Base-by-base conservation (phyloP, 2,888 invertebrate genomes). In the Sarcophaga carnaria region DNA sequence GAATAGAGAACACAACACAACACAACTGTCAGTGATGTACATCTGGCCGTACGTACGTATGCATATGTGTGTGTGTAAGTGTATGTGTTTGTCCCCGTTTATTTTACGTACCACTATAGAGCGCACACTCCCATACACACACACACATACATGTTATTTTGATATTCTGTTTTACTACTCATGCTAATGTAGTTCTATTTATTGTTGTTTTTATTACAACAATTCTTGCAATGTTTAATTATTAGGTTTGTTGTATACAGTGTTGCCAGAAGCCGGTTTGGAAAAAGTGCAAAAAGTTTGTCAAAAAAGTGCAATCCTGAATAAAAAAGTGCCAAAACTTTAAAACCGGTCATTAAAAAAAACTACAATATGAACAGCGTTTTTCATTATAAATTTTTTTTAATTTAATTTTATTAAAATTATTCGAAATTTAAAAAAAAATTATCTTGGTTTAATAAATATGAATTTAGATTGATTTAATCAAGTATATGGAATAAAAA, bases 141-240 rank as follows among this genome's bases (percentile, higher is more conserved):
- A 20, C 37, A 67, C 11, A 67, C 10, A 11, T 47, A 47, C 54
- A 54, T 54, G 3, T 14, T 67, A 69, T 11, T 71, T 71, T 27
- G 27, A 77, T 74, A 54, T 63, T 71, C 12, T 49, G 14, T 70
- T 25, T 75, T 84, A 20, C 45, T 45, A 66, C 49, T 80, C 25
- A 60, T 76, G 22, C 22, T 80, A 10, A 62, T 78, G 60, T 70
- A 47, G 20, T 63, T 67, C 66, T 59, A 27, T 45, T 27, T 49
- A 59, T 47, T 75, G 20, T 49, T 25, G 45, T 75, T 45, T 59
- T 71, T 81, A 76, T 84, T 71, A 84, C 79, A 81, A 79, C 79
- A 81, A 79, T 83, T 84, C 71, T 84, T 84, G 84, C 84, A 76
- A 84, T 84, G 79, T 82, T 87, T 87, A 87, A 87, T 87, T 84